Evolutionary conservation across 2,797 vertebrate species (phyloP), one percentile per base, ranked within the genome.

Genomic region (Cichlasoma orientale): DNA sequence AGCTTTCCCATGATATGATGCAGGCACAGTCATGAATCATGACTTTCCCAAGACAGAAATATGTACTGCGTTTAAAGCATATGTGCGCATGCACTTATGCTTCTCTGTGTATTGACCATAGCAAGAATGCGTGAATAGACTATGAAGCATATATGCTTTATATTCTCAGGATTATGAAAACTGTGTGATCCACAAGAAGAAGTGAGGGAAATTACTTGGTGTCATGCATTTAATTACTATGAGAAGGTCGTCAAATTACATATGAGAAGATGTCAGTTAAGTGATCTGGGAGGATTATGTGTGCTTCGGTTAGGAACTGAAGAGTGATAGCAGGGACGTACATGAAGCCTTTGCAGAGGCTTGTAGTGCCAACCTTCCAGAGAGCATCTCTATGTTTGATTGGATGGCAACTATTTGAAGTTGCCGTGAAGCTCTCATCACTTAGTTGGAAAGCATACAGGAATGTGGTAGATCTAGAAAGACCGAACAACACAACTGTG

Each of bases 1-100:
- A 84, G 76, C 75, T 85, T 93, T 93, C 88, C 91, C 92, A 92
- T 82, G 84, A 89, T 74, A 72, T 84, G 72, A 89, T 85, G 75
- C 71, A 71, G 41, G 53, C 56, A 50, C 14, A 70, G 9, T 80
- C 58, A 79, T 72, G 69, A 73, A 82, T 83, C 74, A 27, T 82
- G 73, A 89, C 74, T 77, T 87, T 92, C 88, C 85, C 88, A 90
- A 82, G 81, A 75, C 27, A 11, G 21, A 25, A 56, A 66, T 18
- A 19, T 69, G 29, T n/a, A 31, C 55, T 47, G 19, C 4, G 21
- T 69, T 66, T 58, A n/a, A 75, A 50, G 10, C 31, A 7, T 56
- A n/a, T 47, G 58, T 16, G 25, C 53, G 27, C 57, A 47, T 50
- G 6, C 19, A 21, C 52, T 19, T 38, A 27, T 31, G 36, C 14